These are phyloP conservation scores for Hemiscyllium ocellatum DNA, from an alignment of 2,113 vertebrate species.

Conservation along the genomic window DNA sequence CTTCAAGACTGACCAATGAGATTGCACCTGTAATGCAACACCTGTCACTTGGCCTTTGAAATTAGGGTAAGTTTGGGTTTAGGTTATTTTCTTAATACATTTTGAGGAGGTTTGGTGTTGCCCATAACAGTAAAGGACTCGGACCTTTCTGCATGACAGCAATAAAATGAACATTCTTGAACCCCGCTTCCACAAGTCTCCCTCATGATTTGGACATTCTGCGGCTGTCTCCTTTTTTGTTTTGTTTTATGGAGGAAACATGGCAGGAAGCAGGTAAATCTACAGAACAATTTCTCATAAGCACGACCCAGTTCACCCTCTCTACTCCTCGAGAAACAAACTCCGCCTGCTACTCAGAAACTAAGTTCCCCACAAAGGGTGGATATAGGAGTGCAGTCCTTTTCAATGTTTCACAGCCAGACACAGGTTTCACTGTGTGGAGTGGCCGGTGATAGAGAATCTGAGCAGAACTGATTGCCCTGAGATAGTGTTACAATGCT, in stretches of 20 bases:
- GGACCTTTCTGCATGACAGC: background rate
- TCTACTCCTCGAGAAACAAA: background rate
- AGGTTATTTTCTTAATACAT: too few species aligned
- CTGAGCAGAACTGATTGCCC: background rate
- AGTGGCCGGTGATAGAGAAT: too few species aligned
- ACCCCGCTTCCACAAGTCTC: background rate
- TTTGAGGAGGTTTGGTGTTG: too few species aligned
- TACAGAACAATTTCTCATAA: background rate
- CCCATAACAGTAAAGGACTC: too few species aligned
- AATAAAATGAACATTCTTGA: background rate
- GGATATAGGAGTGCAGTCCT: background rate
- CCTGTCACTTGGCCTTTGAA: too few species aligned
- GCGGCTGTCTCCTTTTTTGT: background rate
- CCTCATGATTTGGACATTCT: background rate
- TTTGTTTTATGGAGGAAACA: background rate
- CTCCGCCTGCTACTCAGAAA: background rate
- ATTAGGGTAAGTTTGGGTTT: too few species aligned
- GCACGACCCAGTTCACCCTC: background rate
- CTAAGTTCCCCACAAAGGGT: background rate
- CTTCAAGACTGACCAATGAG: too few species aligned
- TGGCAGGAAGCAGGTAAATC: background rate
- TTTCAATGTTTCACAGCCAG: background rate
- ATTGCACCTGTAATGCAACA: too few species aligned
- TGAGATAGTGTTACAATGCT: background rate
- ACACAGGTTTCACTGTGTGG: background rate